Percentiles rank a stretch among this genome's conserved stretches.
phyloP scores from a whole-genome alignment of 2,888 invertebrate species.

The Allacma fusca region DNA sequence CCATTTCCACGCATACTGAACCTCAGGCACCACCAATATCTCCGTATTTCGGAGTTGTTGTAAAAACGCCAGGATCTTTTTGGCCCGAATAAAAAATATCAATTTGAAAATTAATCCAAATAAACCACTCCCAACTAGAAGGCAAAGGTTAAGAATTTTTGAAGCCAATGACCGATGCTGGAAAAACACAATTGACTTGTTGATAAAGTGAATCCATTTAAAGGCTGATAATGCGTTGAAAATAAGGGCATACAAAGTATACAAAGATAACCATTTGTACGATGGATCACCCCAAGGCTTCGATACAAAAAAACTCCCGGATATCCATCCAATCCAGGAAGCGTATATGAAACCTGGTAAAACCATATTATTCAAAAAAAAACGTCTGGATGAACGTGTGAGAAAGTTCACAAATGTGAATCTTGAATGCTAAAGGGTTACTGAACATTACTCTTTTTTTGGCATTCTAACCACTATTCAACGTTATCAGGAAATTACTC shows the following conservation, averaged over 20 bases:
- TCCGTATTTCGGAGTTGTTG: background rate
- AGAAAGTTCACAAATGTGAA: too few species aligned
- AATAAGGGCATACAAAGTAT: constrained; percentile 33
- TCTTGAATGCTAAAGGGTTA: too few species aligned
- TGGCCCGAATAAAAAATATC: constrained; percentile 13
- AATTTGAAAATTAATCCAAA: background rate
- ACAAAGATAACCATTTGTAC: constrained; percentile 16
- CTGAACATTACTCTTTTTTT: too few species aligned
- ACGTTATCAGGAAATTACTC: too few species aligned
- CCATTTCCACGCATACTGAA: constrained; percentile 1
- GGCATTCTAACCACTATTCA: too few species aligned
- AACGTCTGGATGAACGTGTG: too few species aligned
- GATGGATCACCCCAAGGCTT: constrained; percentile 17
- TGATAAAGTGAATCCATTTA: background rate
- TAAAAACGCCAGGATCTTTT: background rate
- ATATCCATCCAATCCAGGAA: constrained; percentile 14
- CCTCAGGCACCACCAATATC: background rate
- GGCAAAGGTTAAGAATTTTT: constrained; percentile 16
- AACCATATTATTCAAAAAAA: too few species aligned
- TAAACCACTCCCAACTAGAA: background rate
- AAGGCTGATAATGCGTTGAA: background rate
- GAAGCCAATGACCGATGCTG: background rate
- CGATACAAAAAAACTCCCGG: constrained; percentile 4
- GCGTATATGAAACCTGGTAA: background rate
- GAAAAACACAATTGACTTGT: background rate